These are phyloP conservation scores for Ellobius talpinus DNA, from an alignment of 2,113 vertebrate species.

Conservation along the genomic window DNA sequence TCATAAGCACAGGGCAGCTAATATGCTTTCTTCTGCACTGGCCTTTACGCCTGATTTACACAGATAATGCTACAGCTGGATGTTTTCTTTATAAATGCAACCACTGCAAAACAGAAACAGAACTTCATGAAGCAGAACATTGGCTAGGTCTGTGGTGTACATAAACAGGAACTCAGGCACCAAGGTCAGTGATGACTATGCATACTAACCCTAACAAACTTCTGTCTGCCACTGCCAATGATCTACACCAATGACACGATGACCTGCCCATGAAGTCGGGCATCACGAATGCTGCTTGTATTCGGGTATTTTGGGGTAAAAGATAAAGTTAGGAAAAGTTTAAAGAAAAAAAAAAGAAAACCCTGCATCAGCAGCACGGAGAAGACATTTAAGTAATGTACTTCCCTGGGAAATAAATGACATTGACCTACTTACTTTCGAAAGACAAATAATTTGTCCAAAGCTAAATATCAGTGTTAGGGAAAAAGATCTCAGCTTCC, in stretches of 20 bases:
- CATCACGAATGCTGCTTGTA: not conserved
- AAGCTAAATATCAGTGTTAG: conserved; percentile 39
- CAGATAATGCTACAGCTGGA: not conserved
- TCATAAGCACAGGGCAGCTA: not conserved
- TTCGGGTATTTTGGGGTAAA: conserved; percentile 3
- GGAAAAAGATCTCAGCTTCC: conserved; percentile 46
- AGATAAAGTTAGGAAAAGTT: not conserved
- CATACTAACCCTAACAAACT: not conserved
- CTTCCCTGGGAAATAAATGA: conserved; percentile 6
- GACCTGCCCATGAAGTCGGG: not conserved
- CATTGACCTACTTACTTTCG: not conserved
- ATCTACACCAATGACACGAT: not conserved
- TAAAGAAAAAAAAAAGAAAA: not conserved
- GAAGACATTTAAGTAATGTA: not conserved
- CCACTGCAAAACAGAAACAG: conserved; percentile 55
- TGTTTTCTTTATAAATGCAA: conserved; percentile 4
- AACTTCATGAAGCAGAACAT: not conserved
- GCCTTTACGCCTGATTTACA: conserved; percentile 8
- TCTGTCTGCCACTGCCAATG: not conserved
- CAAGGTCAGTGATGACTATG: not conserved
- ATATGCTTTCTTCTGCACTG: not conserved
- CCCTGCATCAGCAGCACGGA: not conserved
- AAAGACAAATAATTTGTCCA: conserved; percentile 44
- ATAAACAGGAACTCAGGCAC: not conserved
- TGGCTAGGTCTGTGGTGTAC: conserved; percentile 16